Percentiles rank a stretch among this genome's conserved stretches.
Conservation (phyloP, 2,113 vertebrate species). For the Hippocampus zosterae region DNA sequence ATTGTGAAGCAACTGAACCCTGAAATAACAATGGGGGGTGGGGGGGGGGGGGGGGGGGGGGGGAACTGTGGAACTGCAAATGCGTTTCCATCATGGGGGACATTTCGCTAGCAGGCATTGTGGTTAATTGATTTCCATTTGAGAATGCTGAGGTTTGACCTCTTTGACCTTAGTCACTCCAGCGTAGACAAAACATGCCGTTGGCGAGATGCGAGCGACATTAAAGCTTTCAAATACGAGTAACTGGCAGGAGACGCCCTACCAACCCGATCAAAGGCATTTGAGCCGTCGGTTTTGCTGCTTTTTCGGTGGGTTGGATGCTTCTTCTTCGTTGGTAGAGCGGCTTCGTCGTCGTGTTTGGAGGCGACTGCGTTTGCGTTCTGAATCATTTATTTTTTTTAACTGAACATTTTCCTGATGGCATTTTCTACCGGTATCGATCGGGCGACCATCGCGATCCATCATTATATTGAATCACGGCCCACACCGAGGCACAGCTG, state of each 20-base stretch:
- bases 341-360: too few relatives aligned
- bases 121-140: slow-evolving; percentile 31
- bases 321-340: too few relatives aligned
- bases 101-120: slow-evolving; percentile 31
- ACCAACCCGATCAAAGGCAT: slow-evolving; percentile 9
- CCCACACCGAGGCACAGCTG: too few relatives aligned
- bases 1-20: neutral
- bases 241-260: neutral
- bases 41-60: too few relatives aligned
- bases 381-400: too few relatives aligned
- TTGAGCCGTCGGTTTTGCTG: too few relatives aligned
- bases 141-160: slow-evolving; percentile 20
- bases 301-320: too few relatives aligned
- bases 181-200: slow-evolving; percentile 18
- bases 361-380: too few relatives aligned
- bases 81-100: slow-evolving; percentile 19
- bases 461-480: too few relatives aligned
- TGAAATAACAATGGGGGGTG: slow-evolving; percentile 2
- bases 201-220: slow-evolving; percentile 14
- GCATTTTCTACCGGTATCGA: too few relatives aligned
- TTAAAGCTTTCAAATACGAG: slow-evolving; percentile 34
- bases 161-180: slow-evolving; percentile 21
- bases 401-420: too few relatives aligned
- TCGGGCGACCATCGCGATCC: too few relatives aligned
- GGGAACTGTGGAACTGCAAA: neutral